Conservation (phyloP, 1,140 invertebrate species). For the Drosophila ironensis region DNA sequence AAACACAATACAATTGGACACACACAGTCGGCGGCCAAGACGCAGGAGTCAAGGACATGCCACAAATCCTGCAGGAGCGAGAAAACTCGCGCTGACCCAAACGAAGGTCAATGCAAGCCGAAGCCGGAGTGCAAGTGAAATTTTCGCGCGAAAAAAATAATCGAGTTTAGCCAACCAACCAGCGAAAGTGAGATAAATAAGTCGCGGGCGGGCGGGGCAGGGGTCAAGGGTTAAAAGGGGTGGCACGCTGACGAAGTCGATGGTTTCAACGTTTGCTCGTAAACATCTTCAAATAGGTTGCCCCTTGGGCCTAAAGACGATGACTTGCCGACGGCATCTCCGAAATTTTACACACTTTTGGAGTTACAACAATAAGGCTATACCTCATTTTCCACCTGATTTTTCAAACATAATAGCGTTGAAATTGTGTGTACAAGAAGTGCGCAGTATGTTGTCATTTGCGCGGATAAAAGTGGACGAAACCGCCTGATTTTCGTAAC, state of each 20-base stretch:
- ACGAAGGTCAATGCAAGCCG: conserved; percentile 54
- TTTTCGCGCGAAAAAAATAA: conserved; percentile 64
- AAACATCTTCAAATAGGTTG: not conserved
- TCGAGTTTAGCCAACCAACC: conserved; percentile 61
- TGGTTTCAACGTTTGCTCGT: conserved; percentile 20
- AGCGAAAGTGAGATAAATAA: conserved; percentile 69
- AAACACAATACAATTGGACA: conserved; percentile 62
- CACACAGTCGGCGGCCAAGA: conserved; percentile 35
- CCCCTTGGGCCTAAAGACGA: not conserved
- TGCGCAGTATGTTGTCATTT: too few species aligned
- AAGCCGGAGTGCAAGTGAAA: conserved; percentile 58
- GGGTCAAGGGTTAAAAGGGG: conserved; percentile 4
- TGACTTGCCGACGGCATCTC: conserved; percentile 23
- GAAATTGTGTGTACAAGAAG: too few species aligned
- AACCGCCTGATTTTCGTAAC: too few species aligned
- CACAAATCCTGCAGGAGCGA: conserved; percentile 27
- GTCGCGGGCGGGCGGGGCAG: conserved; percentile 3
- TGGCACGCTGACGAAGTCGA: conserved; percentile 2
- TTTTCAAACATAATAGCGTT: not conserved
- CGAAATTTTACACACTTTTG: not conserved
- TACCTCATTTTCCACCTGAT: not conserved
- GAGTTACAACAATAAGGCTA: not conserved
- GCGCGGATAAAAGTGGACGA: too few species aligned
- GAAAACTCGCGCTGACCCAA: not conserved
- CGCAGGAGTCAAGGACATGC: conserved; percentile 73